A percentile compares a stretch with the other conserved stretches of the same genome.
Conservation (phyloP, 1,140 invertebrate genomes). For the Drosophila parabipectinata region DNA sequence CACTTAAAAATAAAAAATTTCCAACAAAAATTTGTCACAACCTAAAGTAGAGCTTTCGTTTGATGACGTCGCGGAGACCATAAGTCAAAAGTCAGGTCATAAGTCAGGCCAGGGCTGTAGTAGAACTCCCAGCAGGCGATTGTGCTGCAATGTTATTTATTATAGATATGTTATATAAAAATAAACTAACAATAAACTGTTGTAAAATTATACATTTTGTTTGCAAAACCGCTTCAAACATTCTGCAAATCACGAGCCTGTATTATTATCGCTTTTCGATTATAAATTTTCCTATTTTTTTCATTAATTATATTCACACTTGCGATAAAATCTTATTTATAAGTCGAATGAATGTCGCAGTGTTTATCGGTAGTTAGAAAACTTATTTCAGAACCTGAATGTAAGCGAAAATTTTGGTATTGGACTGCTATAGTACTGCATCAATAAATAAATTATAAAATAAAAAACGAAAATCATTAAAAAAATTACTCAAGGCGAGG, state of each 20-base stretch:
- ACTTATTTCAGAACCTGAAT: constrained; percentile 62
- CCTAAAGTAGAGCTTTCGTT: constrained; percentile 17
- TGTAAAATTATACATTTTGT: constrained; percentile 47
- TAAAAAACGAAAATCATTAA: no score
- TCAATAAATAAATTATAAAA: background rate
- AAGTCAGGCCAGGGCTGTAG: constrained; percentile 6
- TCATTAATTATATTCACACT: constrained; percentile 56
- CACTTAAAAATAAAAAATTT: constrained; percentile 56
- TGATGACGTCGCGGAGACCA: background rate
- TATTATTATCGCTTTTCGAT: constrained; percentile 58
- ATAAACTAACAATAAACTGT: constrained; percentile 43
- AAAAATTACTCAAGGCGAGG: no score
- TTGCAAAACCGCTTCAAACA: constrained; percentile 45
- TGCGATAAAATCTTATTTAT: constrained; percentile 39
- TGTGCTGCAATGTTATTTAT: constrained; percentile 66
- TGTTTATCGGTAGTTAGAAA: constrained; percentile 62
- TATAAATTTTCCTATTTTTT: constrained; percentile 44
- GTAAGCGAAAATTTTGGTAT: constrained; percentile 59
- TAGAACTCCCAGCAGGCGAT: constrained; percentile 29
- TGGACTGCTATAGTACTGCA: constrained; percentile 36
- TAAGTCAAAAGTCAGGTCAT: constrained; percentile 38
- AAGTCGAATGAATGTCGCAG: constrained; percentile 31
- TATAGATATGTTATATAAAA: constrained; percentile 57
- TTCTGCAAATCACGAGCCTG: constrained; percentile 27
- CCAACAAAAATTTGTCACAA: constrained; percentile 58